These are phyloP conservation scores for Drosophila planitibia DNA, from an alignment of 2,888 invertebrate genomes.

Conservation along the genomic window DNA sequence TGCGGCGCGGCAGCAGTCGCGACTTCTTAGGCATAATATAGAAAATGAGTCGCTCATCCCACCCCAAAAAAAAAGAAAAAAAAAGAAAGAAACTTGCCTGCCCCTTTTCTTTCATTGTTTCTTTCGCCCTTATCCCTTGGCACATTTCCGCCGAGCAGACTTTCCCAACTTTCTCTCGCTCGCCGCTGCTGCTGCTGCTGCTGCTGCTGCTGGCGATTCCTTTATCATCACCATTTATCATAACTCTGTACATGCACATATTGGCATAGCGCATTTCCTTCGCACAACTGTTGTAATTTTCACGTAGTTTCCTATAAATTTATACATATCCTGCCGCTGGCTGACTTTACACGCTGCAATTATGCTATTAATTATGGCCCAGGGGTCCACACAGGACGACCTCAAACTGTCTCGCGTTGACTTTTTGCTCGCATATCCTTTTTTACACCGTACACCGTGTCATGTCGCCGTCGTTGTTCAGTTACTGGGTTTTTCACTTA, in stretches of 20 bases:
- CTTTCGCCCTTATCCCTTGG: background rate
- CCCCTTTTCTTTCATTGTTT: conserved; percentile 23
- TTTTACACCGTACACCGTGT: conserved; percentile 7
- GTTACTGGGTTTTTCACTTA: conserved; percentile 52
- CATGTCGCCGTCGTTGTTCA: conserved; percentile 35
- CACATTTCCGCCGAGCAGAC: conserved; percentile 39
- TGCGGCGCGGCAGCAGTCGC: conserved; percentile 60
- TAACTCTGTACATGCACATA: conserved; percentile 20
- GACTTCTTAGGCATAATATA: conserved; percentile 45
- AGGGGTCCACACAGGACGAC: conserved; percentile 37
- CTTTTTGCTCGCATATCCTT: conserved; percentile 49
- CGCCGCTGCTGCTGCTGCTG: background rate
- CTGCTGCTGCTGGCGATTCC: conserved; percentile 8
- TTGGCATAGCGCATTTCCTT: conserved; percentile 26
- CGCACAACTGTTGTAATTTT: conserved; percentile 51
- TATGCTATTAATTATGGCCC: conserved; percentile 68
- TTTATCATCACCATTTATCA: conserved; percentile 52
- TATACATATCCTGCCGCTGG: conserved; percentile 37
- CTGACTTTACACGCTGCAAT: conserved; percentile 51
- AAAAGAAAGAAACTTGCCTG: conserved; percentile 2
- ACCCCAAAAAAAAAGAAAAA: conserved; percentile 25
- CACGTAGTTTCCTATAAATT: conserved; percentile 62
- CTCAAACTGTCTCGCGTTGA: conserved; percentile 46
- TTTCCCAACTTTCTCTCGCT: conserved; percentile 16
- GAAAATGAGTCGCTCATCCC: conserved; percentile 31